These are phyloP conservation scores for Antennarius maculatus DNA, from an alignment of 2,797 vertebrate species.

Conservation along the genomic window DNA sequence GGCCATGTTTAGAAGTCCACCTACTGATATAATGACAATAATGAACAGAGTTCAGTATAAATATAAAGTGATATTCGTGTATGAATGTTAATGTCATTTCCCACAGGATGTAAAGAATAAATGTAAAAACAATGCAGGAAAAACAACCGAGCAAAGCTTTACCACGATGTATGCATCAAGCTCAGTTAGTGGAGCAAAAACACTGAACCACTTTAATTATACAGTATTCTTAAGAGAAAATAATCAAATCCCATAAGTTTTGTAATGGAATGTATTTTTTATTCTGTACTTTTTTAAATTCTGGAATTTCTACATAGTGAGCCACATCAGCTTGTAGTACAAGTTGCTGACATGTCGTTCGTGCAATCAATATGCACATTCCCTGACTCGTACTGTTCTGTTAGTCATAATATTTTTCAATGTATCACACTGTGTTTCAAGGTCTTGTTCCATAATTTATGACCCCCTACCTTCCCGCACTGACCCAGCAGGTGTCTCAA, in stretches of 20 bases:
- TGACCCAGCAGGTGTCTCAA: constrained; percentile 53
- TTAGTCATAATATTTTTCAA: constrained; percentile 26
- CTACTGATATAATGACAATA: not conserved
- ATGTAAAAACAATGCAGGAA: too few relatives aligned
- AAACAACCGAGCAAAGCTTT: not conserved
- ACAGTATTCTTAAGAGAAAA: not conserved
- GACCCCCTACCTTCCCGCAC: constrained; percentile 37
- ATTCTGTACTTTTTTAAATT: not conserved
- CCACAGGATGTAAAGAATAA: not conserved
- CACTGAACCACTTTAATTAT: not conserved
- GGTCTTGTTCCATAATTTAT: constrained; percentile 63
- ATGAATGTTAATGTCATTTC: not conserved
- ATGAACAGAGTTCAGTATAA: not conserved
- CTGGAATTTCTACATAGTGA: constrained; percentile 7
- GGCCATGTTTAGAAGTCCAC: not conserved
- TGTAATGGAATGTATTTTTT: not conserved
- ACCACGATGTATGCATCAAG: not conserved
- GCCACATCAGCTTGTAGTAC: constrained; percentile 15
- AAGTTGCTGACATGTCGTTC: not conserved
- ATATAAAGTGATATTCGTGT: not conserved
- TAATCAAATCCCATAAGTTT: not conserved
- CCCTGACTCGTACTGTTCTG: constrained; percentile 9
- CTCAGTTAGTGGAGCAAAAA: too few relatives aligned
- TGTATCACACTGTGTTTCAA: constrained; percentile 48
- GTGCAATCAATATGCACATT: constrained; percentile 38